phyloP scores from a whole-genome alignment of 2,888 invertebrate genomes.

The Aspidiotus rigidus region DNA sequence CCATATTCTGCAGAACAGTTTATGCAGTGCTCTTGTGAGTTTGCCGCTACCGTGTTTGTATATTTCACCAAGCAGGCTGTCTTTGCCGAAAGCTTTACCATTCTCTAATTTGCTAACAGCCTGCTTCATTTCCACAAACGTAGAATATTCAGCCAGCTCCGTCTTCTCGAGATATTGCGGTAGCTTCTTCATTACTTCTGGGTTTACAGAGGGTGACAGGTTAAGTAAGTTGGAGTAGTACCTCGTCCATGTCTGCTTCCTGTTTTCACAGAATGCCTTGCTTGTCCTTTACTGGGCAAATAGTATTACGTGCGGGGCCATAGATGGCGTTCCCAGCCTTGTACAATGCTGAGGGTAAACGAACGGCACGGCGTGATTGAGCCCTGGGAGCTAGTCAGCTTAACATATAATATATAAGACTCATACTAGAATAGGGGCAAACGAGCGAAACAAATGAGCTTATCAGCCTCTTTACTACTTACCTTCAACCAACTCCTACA shows the following conservation, averaged over 20 bases:
- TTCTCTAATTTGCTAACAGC: not conserved
- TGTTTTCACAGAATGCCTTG: not conserved
- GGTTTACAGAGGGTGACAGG: not conserved
- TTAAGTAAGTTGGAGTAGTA: not conserved
- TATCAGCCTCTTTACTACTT: too few species aligned
- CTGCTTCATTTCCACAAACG: not conserved
- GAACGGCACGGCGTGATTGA: too few species aligned
- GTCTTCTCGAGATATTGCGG: not conserved
- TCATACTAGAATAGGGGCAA: too few species aligned
- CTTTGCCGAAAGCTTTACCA: not conserved
- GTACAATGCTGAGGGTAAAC: not conserved
- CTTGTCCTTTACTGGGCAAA: not conserved
- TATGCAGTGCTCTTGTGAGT: too few species aligned
- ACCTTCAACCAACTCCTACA: too few species aligned
- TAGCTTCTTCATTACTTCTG: not conserved
- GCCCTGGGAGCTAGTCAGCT: too few species aligned
- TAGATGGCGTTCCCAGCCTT: not conserved
- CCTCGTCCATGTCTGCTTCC: not conserved
- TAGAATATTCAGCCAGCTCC: not conserved
- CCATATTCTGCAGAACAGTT: too few species aligned
- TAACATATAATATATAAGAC: too few species aligned
- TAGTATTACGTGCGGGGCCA: not conserved
- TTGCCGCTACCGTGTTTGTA: not conserved
- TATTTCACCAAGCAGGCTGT: not conserved
- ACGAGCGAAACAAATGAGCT: too few species aligned